Conservation (phyloP, 2,113 vertebrate genomes). For the Plectropomus leopardus region DNA sequence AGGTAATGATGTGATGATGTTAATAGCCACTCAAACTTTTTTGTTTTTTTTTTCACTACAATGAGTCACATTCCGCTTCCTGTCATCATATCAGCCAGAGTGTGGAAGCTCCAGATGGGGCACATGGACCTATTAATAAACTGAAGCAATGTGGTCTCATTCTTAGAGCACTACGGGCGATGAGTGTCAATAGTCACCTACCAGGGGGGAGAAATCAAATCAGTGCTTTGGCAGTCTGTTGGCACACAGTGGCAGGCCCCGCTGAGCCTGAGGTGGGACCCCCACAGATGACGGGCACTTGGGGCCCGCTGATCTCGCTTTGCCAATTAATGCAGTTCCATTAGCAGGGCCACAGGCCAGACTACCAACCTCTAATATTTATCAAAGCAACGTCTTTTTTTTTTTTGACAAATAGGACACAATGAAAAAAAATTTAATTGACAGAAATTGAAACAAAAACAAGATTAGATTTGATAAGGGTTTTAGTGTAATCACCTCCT, state of each 20-base stretch:
- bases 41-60: neutral
- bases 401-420: neutral
- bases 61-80: neutral
- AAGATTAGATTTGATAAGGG: too few relatives aligned
- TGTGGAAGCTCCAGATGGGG: neutral
- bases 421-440: neutral
- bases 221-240: constrained; percentile 9
- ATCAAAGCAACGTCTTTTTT: neutral
- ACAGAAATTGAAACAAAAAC: neutral
- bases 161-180: constrained; percentile 6
- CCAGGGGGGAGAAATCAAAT: constrained; percentile 21
- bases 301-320: neutral
- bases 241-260: neutral
- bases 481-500: neutral
- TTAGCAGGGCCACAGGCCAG: neutral
- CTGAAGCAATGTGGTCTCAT: neutral
- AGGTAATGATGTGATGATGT: neutral
- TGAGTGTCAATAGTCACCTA: constrained; percentile 9
- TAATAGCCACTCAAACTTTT: neutral
- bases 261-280: constrained; percentile 22
- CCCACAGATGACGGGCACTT: neutral
- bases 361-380: neutral
- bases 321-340: neutral
- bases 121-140: neutral
- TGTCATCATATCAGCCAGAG: neutral